These are phyloP conservation scores for Aphodius granarius DNA, from an alignment of 2,888 invertebrate genomes.

Conservation along the genomic window DNA sequence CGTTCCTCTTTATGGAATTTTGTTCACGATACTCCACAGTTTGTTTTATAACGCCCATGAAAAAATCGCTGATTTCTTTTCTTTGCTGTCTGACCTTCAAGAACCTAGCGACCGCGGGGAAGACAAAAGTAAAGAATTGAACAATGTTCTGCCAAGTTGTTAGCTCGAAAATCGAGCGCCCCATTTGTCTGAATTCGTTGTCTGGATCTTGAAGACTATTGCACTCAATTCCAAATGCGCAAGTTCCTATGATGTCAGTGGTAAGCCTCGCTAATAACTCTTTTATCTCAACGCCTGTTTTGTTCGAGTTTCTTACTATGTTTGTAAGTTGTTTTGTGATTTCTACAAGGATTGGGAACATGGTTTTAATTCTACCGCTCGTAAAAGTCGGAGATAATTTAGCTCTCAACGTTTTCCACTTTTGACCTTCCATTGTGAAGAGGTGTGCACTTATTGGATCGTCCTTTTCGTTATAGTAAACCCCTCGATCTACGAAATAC, in stretches of 20 bases:
- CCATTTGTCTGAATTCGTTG: constrained; percentile 17
- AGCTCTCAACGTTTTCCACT: constrained; percentile 56
- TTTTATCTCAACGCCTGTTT: constrained; percentile 16
- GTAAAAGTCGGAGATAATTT: constrained; percentile 33
- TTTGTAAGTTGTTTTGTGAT: background rate
- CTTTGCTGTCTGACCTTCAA: constrained; percentile 30
- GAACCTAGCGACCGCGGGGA: constrained; percentile 30
- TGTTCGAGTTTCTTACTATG: background rate
- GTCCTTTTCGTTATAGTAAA: constrained; percentile 58
- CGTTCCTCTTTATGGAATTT: constrained; percentile 35
- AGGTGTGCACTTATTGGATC: constrained; percentile 62
- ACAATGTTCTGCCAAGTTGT: background rate
- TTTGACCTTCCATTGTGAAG: constrained; percentile 57
- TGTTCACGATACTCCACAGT: constrained; percentile 38
- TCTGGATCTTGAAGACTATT: constrained; percentile 17
- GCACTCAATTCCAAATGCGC: constrained; percentile 23
- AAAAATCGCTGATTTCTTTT: constrained; percentile 40
- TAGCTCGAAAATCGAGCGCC: background rate
- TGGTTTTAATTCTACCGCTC: constrained; percentile 28
- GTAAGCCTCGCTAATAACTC: constrained; percentile 18
- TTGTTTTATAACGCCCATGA: constrained; percentile 39
- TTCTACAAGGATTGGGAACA: constrained; percentile 14
- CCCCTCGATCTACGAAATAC: constrained; percentile 63
- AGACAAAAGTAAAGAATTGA: constrained; percentile 28
- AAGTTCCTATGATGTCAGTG: constrained; percentile 22